Percentiles rank a stretch among this genome's conserved stretches.
Conservation (phyloP, 2,113 vertebrate species). For the Sturnus vulgaris region DNA sequence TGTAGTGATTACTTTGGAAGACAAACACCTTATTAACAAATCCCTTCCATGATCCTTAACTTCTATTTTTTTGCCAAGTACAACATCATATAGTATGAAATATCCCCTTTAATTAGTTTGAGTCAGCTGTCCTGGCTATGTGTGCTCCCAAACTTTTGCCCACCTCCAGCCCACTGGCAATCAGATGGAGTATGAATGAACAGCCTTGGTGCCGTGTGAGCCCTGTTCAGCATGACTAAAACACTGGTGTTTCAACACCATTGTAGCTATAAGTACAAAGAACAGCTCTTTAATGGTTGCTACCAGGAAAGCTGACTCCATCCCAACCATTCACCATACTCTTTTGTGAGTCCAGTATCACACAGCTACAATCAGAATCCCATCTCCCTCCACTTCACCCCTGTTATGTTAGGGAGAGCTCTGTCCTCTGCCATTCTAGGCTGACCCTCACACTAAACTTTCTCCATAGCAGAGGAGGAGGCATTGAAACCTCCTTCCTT, state of each 20-base stretch:
- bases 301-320: not conserved
- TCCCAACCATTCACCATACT: not conserved
- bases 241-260: not conserved
- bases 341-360: accelerated
- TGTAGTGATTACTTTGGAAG: not conserved
- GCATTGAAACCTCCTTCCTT: not conserved
- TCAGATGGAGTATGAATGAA: not conserved
- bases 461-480: not conserved
- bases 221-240: not conserved
- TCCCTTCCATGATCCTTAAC: not conserved
- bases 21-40: not conserved
- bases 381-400: not conserved
- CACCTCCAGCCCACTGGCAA: not conserved
- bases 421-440: not conserved
- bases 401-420: not conserved
- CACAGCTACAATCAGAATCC: not conserved
- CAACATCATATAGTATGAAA: not conserved
- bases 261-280: not conserved
- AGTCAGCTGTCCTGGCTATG: not conserved
- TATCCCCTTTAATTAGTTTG: not conserved
- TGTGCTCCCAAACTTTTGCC: not conserved
- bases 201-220: not conserved
- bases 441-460: not conserved
- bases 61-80: not conserved
- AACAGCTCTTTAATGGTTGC: not conserved